Percentiles rank a stretch among this genome's conserved stretches.
phyloP scores from a whole-genome alignment of 2,888 invertebrate genomes.

The Cactoblastis cactorum region DNA sequence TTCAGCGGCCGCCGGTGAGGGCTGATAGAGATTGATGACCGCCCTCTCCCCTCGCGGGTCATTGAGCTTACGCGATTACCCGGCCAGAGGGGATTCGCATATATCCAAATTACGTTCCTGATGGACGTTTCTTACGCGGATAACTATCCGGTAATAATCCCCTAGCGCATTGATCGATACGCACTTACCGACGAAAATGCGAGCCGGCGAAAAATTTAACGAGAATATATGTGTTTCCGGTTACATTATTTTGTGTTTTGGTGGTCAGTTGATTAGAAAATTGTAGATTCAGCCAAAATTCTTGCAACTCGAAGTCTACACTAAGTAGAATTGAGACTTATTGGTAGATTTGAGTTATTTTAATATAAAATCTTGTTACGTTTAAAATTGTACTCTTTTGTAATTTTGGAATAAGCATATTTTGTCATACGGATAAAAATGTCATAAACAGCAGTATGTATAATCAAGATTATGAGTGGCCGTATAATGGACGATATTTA shows the following conservation, averaged over 20 bases:
- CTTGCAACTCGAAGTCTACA: too few species aligned
- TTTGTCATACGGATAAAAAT: too few species aligned
- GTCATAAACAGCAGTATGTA: too few species aligned
- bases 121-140: conserved; percentile 72
- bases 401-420: too few species aligned
- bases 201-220: background rate
- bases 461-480: background rate
- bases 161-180: conserved; percentile 20
- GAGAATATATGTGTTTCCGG: background rate
- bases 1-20: conserved; percentile 49
- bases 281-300: too few species aligned
- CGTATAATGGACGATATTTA: background rate
- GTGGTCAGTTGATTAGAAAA: too few species aligned
- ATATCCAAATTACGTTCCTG: conserved; percentile 74
- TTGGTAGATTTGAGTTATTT: too few species aligned
- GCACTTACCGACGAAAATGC: background rate
- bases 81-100: conserved; percentile 67
- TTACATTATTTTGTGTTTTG: too few species aligned
- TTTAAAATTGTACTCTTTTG: too few species aligned
- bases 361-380: too few species aligned
- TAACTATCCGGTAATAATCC: conserved; percentile 53
- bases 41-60: conserved; percentile 45
- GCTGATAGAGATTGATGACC: conserved; percentile 77
- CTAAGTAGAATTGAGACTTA: too few species aligned
- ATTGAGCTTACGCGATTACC: conserved; percentile 67